Percentiles rank a stretch among this genome's conserved stretches.
Conservation (phyloP, 2,113 vertebrate species). For the Phalacrocorax pelagicus region DNA sequence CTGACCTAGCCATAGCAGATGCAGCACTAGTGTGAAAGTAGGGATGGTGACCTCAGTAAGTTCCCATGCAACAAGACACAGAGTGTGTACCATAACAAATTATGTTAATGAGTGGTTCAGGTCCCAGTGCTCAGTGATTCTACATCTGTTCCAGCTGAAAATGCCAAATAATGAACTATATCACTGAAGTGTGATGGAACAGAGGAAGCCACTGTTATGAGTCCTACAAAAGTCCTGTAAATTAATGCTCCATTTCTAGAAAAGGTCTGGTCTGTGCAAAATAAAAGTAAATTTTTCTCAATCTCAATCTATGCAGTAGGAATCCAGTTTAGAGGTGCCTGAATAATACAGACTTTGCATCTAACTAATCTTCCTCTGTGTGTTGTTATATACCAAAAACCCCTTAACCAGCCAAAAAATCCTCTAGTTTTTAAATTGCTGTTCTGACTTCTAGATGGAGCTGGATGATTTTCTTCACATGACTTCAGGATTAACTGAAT, state of each 20-base stretch:
- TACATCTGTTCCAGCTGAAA: neutral
- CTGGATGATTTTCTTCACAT: neutral
- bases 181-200: neutral
- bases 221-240: neutral
- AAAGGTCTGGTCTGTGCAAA: neutral
- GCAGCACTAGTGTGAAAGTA: no score
- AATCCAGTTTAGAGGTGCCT: neutral
- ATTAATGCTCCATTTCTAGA: neutral
- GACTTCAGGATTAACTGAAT: neutral
- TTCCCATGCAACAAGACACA: neutral
- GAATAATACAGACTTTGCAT: neutral
- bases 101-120: neutral
- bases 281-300: neutral
- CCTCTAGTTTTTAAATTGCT: neutral
- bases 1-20: neutral
- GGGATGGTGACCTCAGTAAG: neutral
- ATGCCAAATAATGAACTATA: neutral
- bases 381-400: neutral
- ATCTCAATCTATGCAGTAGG: neutral
- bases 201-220: neutral
- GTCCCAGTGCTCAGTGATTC: neutral
- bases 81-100: neutral
- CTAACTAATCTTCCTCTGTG: neutral
- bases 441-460: neutral
- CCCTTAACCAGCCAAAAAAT: neutral